Percentiles rank a stretch among this genome's conserved stretches.
Evolutionary conservation across 2,888 invertebrate species (phyloP).

Genomic region (Nasonovia ribisnigri): DNA sequence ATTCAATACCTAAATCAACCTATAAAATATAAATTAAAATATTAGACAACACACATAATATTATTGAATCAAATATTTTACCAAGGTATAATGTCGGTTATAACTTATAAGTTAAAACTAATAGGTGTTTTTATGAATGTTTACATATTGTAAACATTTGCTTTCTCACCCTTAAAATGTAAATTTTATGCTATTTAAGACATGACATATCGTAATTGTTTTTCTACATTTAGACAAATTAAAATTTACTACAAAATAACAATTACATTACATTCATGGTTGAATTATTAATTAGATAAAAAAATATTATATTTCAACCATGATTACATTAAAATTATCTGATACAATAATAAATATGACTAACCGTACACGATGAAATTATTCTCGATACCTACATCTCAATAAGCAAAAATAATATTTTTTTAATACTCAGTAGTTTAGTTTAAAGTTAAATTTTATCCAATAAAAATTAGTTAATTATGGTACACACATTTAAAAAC

Average conservation of each 20-base stretch:
- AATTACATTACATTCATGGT: not conserved
- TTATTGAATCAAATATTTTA: not conserved
- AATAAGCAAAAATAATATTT: not conserved
- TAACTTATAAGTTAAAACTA: no score
- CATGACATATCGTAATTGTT: not conserved
- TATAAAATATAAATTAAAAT: constrained; percentile 28
- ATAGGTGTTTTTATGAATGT: not conserved
- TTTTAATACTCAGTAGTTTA: not conserved
- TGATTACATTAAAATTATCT: not conserved
- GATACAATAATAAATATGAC: not conserved
- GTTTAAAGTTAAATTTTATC: not conserved
- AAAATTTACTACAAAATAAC: not conserved
- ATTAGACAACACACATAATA: not conserved
- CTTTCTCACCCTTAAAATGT: not conserved
- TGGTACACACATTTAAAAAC: not conserved
- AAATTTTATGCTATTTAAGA: not conserved
- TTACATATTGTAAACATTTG: not conserved
- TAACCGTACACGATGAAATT: not conserved
- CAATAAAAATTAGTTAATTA: not conserved
- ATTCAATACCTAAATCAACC: constrained; percentile 75
- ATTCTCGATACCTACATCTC: not conserved
- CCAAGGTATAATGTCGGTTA: not conserved
- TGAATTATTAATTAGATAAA: no score
- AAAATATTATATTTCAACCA: no score
- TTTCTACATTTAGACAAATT: not conserved